Base-by-base conservation (phyloP, 2,888 invertebrate genomes). In the Odontothrips loti region DNA sequence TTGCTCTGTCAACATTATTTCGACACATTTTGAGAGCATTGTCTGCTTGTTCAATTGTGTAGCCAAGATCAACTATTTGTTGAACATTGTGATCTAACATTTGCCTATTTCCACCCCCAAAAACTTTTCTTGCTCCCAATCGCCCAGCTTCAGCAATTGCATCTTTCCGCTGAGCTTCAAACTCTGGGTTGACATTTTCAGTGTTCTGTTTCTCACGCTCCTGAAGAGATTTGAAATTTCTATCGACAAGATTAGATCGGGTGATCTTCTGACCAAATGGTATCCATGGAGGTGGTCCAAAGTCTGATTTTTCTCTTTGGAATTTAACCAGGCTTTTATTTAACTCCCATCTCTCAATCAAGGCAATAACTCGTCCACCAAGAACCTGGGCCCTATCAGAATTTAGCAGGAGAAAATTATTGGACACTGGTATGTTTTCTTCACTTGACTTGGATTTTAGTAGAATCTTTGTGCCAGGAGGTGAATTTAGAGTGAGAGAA, bases 211-310 rank as follows among this genome's bases (percentile, higher is more conserved):
- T 75, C 8, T 75, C 68, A 12, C 23, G n/a, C 23, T 75, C 68
- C 27, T 84, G 79, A 27, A 81, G 86, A 82, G 94, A 93, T 86
- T 94, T 95, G 83, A 95, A 95, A 85, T 91, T 91, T 84, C 90
- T 90, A 83, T 93, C 92, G 75, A 90, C 88, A 47, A 90, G 87
- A 51, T 87, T 86, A 9, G 90, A 87, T 80, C 90, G 89, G 84
- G 92, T 89, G 81, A 95, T 90, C 85, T 91, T 92, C 85, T 94
- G 92, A 0, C 97, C 97, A 89, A 97, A 97, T 58, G 96, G 93
- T 84, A 96, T 95, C 96, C 97, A 97, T 68, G 94, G 93, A 78
- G 95, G 96, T 1, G 96, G 96, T 0, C 95, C 95, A 84, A 94
- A 93, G 81, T 90, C 91, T 11, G 90, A 90, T 81, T 86, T 83